These are phyloP conservation scores for Nemopilema nomurai DNA, from an alignment of 30 jellyfish, hydroid and myxozoan species.

Conservation along the genomic window DNA sequence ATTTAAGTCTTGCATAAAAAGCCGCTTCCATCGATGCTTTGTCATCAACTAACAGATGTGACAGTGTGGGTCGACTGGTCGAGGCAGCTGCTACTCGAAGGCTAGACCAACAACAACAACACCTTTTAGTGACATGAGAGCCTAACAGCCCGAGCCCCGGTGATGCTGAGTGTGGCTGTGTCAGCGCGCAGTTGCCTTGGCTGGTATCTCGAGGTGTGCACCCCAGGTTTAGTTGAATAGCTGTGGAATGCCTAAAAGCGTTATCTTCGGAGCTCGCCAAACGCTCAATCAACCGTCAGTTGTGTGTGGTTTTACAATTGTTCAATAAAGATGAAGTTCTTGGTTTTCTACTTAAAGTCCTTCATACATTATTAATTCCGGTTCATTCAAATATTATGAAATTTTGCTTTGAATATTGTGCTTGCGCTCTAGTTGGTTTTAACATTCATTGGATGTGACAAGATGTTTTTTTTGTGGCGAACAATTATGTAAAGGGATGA, in stretches of 20 bases:
- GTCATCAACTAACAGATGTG: no score
- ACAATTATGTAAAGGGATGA: neutral
- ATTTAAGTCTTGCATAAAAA: no score
- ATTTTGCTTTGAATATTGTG: neutral
- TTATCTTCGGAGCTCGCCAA: neutral
- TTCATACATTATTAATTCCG: neutral
- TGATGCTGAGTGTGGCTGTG: no score
- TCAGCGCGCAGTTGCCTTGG: no score
- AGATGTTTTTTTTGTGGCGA: neutral
- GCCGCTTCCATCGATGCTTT: no score
- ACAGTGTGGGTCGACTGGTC: no score
- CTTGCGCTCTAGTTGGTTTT: neutral
- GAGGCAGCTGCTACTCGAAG: no score
- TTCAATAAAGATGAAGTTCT: neutral
- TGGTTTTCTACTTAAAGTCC: neutral
- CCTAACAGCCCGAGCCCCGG: no score
- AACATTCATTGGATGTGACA: neutral
- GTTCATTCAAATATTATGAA: neutral
- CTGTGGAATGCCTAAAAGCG: neutral
- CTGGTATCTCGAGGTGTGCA: no score
- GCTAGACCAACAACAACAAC: no score
- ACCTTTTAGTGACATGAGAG: no score
- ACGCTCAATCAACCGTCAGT: neutral
- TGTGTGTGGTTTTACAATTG: neutral
- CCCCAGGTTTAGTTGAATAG: no score